phyloP scores from a whole-genome alignment of 2,113 vertebrate genomes.

The Capreolus pygargus region DNA sequence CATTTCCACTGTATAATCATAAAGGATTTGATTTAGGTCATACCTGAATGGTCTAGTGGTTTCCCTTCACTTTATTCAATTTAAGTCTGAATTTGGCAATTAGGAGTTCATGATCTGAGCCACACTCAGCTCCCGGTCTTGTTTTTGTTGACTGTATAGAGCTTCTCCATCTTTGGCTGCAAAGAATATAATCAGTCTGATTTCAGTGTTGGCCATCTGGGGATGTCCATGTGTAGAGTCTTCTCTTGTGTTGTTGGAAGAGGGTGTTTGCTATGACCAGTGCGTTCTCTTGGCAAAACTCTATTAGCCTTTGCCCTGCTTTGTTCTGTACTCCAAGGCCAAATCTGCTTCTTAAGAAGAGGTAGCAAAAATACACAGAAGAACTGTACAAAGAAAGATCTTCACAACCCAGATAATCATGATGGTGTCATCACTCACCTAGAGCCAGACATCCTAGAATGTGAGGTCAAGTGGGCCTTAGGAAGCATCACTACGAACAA shows the following conservation, averaged over 20 bases:
- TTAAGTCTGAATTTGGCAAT: not conserved
- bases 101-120: not conserved
- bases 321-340: not conserved
- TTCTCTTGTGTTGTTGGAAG: not conserved
- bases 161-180: not conserved
- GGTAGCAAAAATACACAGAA: not conserved
- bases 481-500: not conserved
- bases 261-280: not conserved
- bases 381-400: not conserved
- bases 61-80: not conserved
- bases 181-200: not conserved
- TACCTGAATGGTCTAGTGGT: not conserved
- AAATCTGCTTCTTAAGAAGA: not conserved
- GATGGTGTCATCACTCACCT: not conserved
- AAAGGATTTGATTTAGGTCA: not conserved
- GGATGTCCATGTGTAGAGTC: not conserved
- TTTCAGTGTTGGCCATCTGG: fast-evolving
- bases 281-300: not conserved
- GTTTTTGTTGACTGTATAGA: not conserved
- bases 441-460: not conserved
- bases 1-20: not conserved
- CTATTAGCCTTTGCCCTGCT: not conserved
- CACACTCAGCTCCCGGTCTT: not conserved
- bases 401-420: not conserved
- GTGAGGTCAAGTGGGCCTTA: not conserved